Percentiles rank a stretch among this genome's conserved stretches.
Evolutionary conservation across 2,888 invertebrate genomes (phyloP).

Genomic region (Drosophila meridionalis): DNA sequence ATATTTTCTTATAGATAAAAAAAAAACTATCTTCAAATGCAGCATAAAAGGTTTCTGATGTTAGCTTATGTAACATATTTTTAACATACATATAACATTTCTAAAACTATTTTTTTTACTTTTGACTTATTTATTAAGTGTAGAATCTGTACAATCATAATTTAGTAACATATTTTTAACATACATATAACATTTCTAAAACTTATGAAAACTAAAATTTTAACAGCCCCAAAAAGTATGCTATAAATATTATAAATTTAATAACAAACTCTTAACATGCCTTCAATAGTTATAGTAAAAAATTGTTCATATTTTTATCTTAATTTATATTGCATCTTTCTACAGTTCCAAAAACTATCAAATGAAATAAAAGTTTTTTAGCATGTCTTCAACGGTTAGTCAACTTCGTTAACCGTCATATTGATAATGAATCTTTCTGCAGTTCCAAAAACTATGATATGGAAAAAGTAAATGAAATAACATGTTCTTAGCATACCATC

Average conservation of each 20-base stretch:
- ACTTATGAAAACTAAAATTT: no score
- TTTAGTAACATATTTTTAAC: no score
- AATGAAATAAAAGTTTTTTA: no score
- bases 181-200: background rate
- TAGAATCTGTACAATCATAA: no score
- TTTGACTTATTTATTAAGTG: no score
- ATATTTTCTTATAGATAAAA: background rate
- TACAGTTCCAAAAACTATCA: background rate
- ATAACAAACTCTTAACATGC: background rate
- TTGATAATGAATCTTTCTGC: background rate
- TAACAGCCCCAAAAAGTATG: background rate
- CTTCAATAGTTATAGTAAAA: background rate
- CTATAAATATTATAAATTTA: background rate
- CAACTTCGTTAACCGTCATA: no score
- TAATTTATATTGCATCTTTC: background rate
- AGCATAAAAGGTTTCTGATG: background rate
- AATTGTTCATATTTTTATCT: no score
- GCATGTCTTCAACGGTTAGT: no score
- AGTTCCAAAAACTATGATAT: conserved; percentile 10
- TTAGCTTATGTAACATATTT: background rate
- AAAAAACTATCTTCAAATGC: background rate
- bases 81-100: background rate
- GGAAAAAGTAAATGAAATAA: background rate
- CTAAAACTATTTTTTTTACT: no score
- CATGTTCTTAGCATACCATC: background rate